Evolutionary conservation across 2,888 invertebrate species (phyloP).

Genomic region (Diarsia dahlii): DNA sequence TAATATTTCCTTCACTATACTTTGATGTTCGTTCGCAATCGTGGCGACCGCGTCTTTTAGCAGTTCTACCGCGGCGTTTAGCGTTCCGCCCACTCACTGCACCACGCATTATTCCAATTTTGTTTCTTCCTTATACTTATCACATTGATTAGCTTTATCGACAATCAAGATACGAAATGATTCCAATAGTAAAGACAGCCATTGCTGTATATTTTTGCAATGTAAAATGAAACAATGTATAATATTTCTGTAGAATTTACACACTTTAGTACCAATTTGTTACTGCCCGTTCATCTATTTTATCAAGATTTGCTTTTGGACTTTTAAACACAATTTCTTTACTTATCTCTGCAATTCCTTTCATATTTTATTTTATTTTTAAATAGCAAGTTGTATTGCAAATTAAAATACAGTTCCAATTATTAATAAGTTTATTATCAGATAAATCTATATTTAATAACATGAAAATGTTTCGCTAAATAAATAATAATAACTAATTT

Average conservation of each 20-base stretch:
- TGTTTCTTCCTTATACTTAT: constrained; percentile 7
- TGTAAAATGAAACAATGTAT: not conserved
- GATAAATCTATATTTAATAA: constrained; percentile 16
- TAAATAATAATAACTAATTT: constrained; percentile 47
- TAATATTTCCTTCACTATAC: not conserved
- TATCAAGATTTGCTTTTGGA: not conserved
- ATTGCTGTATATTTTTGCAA: not conserved
- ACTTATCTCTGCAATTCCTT: not conserved
- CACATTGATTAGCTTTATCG: constrained; percentile 28
- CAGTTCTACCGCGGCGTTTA: not conserved
- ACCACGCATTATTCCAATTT: constrained; percentile 40
- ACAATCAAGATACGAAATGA: constrained; percentile 18
- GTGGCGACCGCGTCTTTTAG: not conserved
- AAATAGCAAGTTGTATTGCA: constrained; percentile 3
- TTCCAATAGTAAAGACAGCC: constrained; percentile 10
- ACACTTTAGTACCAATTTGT: not conserved
- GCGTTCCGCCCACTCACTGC: constrained; percentile 3
- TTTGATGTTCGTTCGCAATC: not conserved
- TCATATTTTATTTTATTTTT: not conserved
- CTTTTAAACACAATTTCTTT: not conserved
- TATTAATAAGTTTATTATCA: constrained; percentile 41
- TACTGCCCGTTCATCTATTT: not conserved
- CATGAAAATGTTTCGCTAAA: constrained; percentile 44
- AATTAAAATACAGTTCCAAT: constrained; percentile 36
- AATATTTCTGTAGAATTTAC: not conserved